phyloP scores from a whole-genome alignment of 1,140 invertebrate species.

The Drosophila setifemur region DNA sequence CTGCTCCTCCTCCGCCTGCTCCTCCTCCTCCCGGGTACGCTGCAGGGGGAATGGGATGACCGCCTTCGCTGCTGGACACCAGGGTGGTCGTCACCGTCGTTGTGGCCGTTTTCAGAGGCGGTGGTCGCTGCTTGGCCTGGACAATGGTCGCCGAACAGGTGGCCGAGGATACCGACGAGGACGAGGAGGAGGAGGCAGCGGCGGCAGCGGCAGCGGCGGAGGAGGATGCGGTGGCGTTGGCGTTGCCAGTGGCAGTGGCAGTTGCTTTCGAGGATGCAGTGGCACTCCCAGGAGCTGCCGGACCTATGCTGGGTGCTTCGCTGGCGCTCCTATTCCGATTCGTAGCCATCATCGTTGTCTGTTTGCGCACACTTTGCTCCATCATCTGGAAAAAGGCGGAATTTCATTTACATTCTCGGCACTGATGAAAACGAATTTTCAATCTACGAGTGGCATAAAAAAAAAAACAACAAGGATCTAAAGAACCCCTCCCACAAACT shows the following conservation, averaged over 20 bases:
- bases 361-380: conserved; percentile 62
- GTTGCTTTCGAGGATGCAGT: background rate
- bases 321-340: conserved; percentile 19
- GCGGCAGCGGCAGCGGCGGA: conserved; percentile 13
- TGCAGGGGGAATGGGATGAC: conserved; percentile 56
- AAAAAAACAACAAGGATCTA: too few relatives aligned
- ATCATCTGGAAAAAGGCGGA: conserved; percentile 48
- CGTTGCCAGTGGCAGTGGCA: conserved; percentile 8
- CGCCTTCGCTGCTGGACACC: conserved; percentile 67
- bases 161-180: conserved; percentile 50
- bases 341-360: conserved; percentile 50
- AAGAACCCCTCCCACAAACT: too few relatives aligned
- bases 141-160: conserved; percentile 64
- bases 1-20: background rate
- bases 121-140: conserved; percentile 66
- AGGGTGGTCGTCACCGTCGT: conserved; percentile 63
- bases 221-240: conserved; percentile 31
- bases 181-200: conserved; percentile 53
- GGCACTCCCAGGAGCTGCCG: conserved; percentile 18
- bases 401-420: too few relatives aligned
- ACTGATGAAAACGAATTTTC: too few relatives aligned
- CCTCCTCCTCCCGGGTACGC: background rate
- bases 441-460: too few relatives aligned
- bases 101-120: conserved; percentile 73
- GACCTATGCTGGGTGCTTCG: conserved; percentile 48